A percentile compares a stretch with the other conserved stretches of the same genome.
phyloP scores from a whole-genome alignment of 2,797 vertebrate genomes.

The Vireo griseus region DNA sequence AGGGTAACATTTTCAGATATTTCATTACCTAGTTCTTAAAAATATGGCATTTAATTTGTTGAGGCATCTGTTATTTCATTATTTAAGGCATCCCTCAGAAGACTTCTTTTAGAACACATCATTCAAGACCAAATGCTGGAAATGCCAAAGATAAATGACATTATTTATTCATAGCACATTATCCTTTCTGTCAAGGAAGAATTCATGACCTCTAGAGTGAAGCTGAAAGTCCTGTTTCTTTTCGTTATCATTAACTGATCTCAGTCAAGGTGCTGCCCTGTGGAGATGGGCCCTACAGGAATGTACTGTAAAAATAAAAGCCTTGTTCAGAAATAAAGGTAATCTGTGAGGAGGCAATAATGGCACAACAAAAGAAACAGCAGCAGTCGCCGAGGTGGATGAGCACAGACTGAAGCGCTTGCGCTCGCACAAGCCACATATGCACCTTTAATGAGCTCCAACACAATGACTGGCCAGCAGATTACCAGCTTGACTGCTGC shows the following conservation, averaged over 20 bases:
- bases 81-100: neutral
- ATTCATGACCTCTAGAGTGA: neutral
- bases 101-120: neutral
- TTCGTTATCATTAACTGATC: neutral
- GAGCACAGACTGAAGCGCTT: neutral
- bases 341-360: neutral
- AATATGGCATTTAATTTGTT: neutral
- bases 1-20: neutral
- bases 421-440: neutral
- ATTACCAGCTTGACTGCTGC: neutral
- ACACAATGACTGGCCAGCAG: neutral
- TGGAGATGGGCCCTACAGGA: neutral
- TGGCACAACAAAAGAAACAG: neutral
- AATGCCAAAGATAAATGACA: neutral
- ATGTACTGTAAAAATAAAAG: neutral
- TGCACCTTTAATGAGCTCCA: fast-evolving
- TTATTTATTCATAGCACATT: neutral
- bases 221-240: neutral
- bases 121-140: neutral
- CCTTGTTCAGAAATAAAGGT: neutral
- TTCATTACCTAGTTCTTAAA: slow-evolving; percentile 8
- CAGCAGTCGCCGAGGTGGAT: fast-evolving
- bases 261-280: neutral
- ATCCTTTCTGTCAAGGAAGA: neutral
- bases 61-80: neutral